Evolutionary conservation across 2,888 invertebrate genomes (phyloP), one percentile per base, ranked within the genome.

Genomic region (Zonitis immaculata): DNA sequence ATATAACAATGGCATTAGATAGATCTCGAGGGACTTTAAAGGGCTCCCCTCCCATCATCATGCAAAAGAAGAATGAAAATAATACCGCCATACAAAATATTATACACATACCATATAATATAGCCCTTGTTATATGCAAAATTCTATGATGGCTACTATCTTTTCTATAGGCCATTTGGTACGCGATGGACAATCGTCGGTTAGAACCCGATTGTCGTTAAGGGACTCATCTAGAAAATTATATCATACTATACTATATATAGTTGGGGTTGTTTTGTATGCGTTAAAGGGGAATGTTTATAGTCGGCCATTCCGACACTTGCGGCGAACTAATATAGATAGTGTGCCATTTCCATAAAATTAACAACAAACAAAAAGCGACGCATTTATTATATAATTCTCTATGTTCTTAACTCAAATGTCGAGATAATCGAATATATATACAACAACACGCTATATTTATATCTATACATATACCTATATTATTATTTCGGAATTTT

Each of bases 51-150:
- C n/a, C n/a, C n/a, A n/a, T n/a, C n/a, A n/a, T n/a, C n/a, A n/a
- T n/a, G n/a, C n/a, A n/a, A n/a, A 72, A 73, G 71, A 71, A 70
- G 66, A 72, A 71, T 69, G 66, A 66, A 66, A 71, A 72, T 69
- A 71, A 68, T 68, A n/a, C n/a, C n/a, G 25, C 69, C 69, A 67
- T 68, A 66, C 67, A 69, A n/a, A n/a, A n/a, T n/a, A 73, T 69
- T 68, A 69, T 66, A 62, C 64, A 67, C n/a, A n/a, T n/a, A n/a
- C n/a, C n/a, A n/a, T n/a, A n/a, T n/a, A 67, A 69, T 65, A 70
- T 69, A 66, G 67, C 65, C n/a, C n/a, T n/a, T n/a, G n/a, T n/a
- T n/a, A n/a, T 74, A 74, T 74, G 73, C 73, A 73, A 74, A 74
- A 71, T 71, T n/a, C n/a, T n/a, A n/a, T n/a, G n/a, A 72, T 67